phyloP scores from a whole-genome alignment of 2,888 invertebrate genomes.

The Peribatodes rhomboidaria region DNA sequence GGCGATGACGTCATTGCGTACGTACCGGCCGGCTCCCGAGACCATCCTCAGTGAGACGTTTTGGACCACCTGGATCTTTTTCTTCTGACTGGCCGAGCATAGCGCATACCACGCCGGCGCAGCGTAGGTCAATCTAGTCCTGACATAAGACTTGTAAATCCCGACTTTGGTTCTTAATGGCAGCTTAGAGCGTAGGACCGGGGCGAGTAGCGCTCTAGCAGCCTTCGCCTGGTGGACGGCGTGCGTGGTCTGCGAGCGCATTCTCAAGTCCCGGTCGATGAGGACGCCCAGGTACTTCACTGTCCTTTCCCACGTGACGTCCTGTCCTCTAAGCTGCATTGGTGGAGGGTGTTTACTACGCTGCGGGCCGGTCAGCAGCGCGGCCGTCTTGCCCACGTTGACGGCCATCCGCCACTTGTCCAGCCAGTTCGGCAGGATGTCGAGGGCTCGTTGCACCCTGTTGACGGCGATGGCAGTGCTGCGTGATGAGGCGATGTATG shows the following conservation, averaged over 20 bases:
- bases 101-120: slow-evolving; percentile 31
- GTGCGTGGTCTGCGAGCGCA: slow-evolving; percentile 36
- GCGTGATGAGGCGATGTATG: slow-evolving; percentile 4
- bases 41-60: slow-evolving; percentile 14
- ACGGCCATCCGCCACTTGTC: slow-evolving; percentile 37
- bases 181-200: slow-evolving; percentile 39
- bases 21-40: too few relatives aligned
- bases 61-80: slow-evolving; percentile 1
- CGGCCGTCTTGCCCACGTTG: slow-evolving; percentile 46
- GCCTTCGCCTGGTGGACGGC: slow-evolving; percentile 21
- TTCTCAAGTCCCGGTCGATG: slow-evolving; percentile 44
- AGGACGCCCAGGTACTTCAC: slow-evolving; percentile 45
- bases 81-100: background rate
- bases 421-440: too few relatives aligned
- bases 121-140: slow-evolving; percentile 41
- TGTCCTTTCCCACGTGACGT: slow-evolving; percentile 14
- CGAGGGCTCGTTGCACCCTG: slow-evolving; percentile 26
- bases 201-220: slow-evolving; percentile 31
- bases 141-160: slow-evolving; percentile 43
- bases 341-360: background rate
- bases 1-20: too few relatives aligned
- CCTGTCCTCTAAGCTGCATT: slow-evolving; percentile 19
- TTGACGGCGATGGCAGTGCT: background rate
- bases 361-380: background rate
- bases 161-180: slow-evolving; percentile 41